A percentile compares a stretch with the other conserved stretches of the same genome.
Evolutionary conservation across 2,888 invertebrate genomes (phyloP).

Genomic region (Hyalella azteca): DNA sequence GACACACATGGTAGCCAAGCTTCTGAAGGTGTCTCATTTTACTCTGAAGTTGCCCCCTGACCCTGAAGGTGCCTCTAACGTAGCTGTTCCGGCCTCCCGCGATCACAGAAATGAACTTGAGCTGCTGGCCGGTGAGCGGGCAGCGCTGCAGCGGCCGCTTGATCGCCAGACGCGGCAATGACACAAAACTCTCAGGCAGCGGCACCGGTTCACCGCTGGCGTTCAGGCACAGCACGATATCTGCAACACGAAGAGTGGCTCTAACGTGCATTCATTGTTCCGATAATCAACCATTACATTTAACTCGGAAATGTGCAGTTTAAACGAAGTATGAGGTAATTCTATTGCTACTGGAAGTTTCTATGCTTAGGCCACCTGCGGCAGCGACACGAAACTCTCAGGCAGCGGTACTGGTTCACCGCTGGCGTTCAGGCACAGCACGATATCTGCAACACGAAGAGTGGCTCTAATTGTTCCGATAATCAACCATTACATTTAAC

Average conservation of each 20-base stretch:
- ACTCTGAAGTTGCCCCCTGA: conserved; percentile 69
- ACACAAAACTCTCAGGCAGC: conserved; percentile 65
- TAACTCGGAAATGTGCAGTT: no score
- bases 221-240: conserved; percentile 63
- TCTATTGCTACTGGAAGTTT: no score
- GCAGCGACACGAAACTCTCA: conserved; percentile 63
- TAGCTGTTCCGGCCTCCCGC: conserved; percentile 71
- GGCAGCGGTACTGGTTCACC: conserved; percentile 65
- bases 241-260: not conserved
- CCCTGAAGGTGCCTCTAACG: conserved; percentile 66
- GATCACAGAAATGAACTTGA: conserved; percentile 51
- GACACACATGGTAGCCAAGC: conserved; percentile 65
- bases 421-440: conserved; percentile 63
- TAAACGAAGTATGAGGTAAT: no score
- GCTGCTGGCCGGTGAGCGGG: not conserved
- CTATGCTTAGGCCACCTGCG: no score
- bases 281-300: no score
- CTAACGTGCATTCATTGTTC: not conserved
- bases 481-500: no score
- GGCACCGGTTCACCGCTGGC: conserved; percentile 63
- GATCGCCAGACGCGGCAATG: conserved; percentile 51
- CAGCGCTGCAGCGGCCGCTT: conserved; percentile 40
- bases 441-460: conserved; percentile 19
- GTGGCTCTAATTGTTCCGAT: no score
- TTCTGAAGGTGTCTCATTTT: conserved; percentile 72